Evolutionary conservation across 2,888 invertebrate genomes (phyloP), one percentile per base, ranked within the genome.

Genomic region (Oegoconia quadripuncta): DNA sequence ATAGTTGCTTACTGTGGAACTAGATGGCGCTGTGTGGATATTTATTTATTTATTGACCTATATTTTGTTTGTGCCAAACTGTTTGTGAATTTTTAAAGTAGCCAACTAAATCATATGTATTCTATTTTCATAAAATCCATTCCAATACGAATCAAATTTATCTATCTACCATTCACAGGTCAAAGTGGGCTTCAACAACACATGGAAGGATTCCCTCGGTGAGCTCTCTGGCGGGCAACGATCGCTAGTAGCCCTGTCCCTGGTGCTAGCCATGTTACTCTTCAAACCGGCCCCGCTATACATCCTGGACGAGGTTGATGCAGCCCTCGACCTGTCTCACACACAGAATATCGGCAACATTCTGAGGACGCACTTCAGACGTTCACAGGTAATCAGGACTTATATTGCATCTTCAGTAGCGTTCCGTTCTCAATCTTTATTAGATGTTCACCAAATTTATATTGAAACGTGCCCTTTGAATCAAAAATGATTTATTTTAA

Each of bases 221-320:
- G 99, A 99, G 88, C 89, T 99, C 53, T 98, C 98, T 44, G 99
- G 99, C 43, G 99, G 99, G 0, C 98, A 98, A 81, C 91, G 97
- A 55, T 97, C 99, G 6, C 89, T 99, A 44, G 98, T 99, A 29
- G 99, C 99, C 2, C 89, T 99, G 37, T 97, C 99, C 1, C 90
- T 99, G 41, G 97, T 99, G 58, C 90, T 99, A 59, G 96, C 99
- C 27, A 96, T 99, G 95, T 78, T 99, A 64, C 91, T 96, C 59
- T 99, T 97, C 88, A 97, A 97, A 71, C 99, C 99, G 3, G 99
- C 99, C 16, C 99, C 99, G 5, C 90, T 99, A 11, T 99, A 99
- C 81, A 98, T 99, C 75, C 90, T 99, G 62, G 99, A 99, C 78
- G 99, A 99, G 89, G 97, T 99, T 34, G 99, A 99, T 77, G 98